Percentiles rank a stretch among this genome's conserved stretches.
These are phyloP conservation scores for Balearica regulorum DNA, from an alignment of 2,797 vertebrate species.

Conservation along the genomic window DNA sequence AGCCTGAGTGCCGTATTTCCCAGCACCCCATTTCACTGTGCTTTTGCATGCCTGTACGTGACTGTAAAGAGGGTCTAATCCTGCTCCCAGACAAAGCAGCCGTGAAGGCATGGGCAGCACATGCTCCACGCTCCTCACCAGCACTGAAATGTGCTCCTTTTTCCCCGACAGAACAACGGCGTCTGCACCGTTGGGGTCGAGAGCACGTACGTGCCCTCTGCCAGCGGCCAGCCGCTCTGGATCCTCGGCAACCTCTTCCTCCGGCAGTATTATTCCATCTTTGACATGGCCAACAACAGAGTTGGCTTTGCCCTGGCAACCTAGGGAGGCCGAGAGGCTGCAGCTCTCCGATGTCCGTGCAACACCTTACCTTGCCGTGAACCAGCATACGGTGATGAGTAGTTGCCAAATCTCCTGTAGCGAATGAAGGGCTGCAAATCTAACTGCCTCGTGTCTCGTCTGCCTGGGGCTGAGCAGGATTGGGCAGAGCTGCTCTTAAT, in stretches of 20 bases:
- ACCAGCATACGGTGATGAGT: accelerated
- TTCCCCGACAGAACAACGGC: not conserved
- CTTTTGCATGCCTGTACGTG: not conserved
- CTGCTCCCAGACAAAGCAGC: not conserved
- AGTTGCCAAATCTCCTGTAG: not conserved
- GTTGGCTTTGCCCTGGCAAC: slow-evolving; percentile 8
- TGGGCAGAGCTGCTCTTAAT: not conserved
- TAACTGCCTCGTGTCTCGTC: not conserved
- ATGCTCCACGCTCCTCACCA: accelerated
- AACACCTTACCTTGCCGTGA: not conserved
- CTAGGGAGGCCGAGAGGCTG: not conserved
- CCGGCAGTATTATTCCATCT: slow-evolving; percentile 77
- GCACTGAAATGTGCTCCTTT: not conserved
- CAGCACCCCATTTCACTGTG: accelerated
- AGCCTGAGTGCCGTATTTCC: not conserved
- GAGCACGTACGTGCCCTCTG: slow-evolving; percentile 73
- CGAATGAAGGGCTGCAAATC: not conserved
- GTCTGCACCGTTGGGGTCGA: slow-evolving; percentile 63
- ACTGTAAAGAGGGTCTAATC: not conserved
- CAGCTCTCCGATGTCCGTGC: not conserved
- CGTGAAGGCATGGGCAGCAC: not conserved
- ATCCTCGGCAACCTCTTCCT: slow-evolving; percentile 81
- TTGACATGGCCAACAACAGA: slow-evolving; percentile 70
- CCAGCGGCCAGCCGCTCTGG: slow-evolving; percentile 71
- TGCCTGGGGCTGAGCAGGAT: not conserved